Conservation (phyloP, 2,797 vertebrate species). For the Leucoraja ocellata region DNA sequence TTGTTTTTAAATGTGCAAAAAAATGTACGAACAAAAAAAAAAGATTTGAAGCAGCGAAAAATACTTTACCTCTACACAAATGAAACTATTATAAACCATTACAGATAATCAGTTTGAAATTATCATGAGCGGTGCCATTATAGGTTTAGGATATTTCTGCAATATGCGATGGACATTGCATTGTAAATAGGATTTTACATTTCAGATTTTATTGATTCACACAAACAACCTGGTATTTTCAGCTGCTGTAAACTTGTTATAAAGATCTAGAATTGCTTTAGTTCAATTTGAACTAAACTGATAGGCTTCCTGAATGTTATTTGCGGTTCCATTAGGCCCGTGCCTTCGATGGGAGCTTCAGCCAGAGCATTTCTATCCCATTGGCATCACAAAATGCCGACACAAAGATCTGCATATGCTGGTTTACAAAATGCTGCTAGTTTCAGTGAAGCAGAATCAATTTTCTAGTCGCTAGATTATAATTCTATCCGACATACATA, state of each 20-base stretch:
- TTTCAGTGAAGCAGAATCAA: background rate
- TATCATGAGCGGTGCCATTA: background rate
- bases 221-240: background rate
- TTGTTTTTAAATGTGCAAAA: background rate
- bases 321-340: background rate
- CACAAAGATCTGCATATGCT: too few relatives aligned
- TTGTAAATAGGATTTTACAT: background rate
- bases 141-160: background rate
- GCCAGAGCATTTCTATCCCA: background rate
- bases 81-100: background rate
- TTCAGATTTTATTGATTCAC: background rate
- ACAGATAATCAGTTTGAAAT: background rate
- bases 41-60: background rate
- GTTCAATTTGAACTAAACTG: background rate
- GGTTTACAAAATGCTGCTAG: too few relatives aligned
- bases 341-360: background rate
- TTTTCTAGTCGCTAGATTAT: background rate
- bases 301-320: background rate
- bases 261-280: background rate
- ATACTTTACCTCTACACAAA: background rate
- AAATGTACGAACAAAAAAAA: background rate
- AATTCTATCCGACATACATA: background rate
- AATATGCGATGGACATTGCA: background rate
- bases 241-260: background rate
- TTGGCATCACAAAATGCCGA: background rate